Conservation (phyloP, 1,140 invertebrate genomes). For the Penaeus chinensis region DNA sequence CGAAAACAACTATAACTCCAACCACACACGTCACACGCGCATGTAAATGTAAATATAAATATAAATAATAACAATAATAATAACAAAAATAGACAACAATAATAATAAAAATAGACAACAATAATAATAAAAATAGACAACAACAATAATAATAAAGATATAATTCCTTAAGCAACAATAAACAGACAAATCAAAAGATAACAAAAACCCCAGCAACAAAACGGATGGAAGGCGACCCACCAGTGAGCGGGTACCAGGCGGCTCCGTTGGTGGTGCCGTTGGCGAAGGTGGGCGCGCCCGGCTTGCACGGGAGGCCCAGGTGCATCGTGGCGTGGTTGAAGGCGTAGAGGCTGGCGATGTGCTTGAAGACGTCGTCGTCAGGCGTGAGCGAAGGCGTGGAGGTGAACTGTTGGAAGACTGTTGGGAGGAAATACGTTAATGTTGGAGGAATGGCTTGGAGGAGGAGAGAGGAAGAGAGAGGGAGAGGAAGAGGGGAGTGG, state of each 20-base stretch:
- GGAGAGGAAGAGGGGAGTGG: too few relatives aligned
- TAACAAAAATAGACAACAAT: background rate
- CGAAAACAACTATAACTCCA: too few relatives aligned
- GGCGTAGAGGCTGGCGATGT: slow-evolving; percentile 89
- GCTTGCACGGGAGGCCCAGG: slow-evolving; percentile 82
- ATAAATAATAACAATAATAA: slow-evolving; percentile 3
- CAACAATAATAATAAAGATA: too few relatives aligned
- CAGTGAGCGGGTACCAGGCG: slow-evolving; percentile 90
- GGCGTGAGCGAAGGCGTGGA: slow-evolving; percentile 79
- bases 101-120: background rate
- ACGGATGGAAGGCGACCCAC: slow-evolving; percentile 66
- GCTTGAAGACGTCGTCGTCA: slow-evolving; percentile 93
- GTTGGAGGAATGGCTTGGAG: background rate
- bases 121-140: too few relatives aligned
- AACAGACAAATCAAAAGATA: background rate
- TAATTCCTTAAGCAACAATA: too few relatives aligned
- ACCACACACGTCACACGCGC: background rate
- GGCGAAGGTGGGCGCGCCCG: slow-evolving; percentile 77
- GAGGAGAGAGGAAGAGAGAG: background rate
- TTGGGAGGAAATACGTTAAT: background rate
- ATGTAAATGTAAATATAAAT: background rate
- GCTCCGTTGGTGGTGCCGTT: slow-evolving; percentile 93
- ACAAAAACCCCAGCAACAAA: background rate
- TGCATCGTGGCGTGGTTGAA: slow-evolving; percentile 81
- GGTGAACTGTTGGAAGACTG: slow-evolving; percentile 65